Evolutionary conservation across 2,113 vertebrate species (phyloP).

Genomic region (Lepus europaeus): DNA sequence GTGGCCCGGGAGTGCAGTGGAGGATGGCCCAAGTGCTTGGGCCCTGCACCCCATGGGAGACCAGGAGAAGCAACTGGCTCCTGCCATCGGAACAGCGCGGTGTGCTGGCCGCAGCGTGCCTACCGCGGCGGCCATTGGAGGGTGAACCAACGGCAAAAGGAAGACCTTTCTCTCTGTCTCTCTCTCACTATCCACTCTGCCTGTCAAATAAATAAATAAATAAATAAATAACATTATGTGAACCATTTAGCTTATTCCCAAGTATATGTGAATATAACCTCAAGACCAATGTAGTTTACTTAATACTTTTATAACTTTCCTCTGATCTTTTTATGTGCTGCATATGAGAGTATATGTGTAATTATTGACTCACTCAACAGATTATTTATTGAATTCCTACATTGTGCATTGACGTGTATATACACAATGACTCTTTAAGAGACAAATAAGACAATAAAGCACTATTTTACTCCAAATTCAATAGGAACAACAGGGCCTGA

Average conservation of each 20-base stretch:
- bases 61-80: too few relatives aligned
- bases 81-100: too few relatives aligned
- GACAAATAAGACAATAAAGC: background rate
- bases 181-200: too few relatives aligned
- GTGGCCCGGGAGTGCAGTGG: too few relatives aligned
- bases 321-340: background rate
- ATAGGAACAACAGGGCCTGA: background rate
- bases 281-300: background rate
- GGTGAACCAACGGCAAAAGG: too few relatives aligned
- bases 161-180: too few relatives aligned
- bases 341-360: background rate
- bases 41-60: too few relatives aligned
- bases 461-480: background rate
- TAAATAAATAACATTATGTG: background rate
- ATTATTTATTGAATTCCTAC: background rate
- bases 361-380: background rate
- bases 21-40: too few relatives aligned
- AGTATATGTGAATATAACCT: background rate
- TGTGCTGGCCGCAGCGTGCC: too few relatives aligned
- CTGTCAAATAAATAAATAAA: too few relatives aligned
- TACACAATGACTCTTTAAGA: background rate
- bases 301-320: background rate
- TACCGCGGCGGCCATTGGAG: too few relatives aligned
- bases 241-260: background rate
- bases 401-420: background rate